Base-by-base conservation (phyloP, 2,113 vertebrate species). In the Atractosteus spatula region DNA sequence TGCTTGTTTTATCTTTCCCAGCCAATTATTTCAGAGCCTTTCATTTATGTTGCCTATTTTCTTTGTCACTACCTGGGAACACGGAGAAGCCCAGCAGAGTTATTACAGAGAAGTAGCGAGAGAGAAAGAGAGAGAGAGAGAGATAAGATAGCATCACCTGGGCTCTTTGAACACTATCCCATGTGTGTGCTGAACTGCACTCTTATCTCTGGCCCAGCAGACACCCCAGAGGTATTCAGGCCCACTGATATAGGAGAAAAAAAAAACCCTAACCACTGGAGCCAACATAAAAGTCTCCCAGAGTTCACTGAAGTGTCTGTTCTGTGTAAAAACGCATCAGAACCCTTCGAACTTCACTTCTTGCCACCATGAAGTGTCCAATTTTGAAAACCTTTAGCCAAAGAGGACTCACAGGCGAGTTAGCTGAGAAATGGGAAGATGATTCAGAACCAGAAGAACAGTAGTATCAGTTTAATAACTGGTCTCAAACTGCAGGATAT, bases 101-200 rank as follows among this genome's bases (percentile, higher is more conserved):
- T 51, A 51, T 51, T 51, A 1, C 47, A 74, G 82, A 77, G 72
- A 72, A 75, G 81, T 56, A 16, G 76, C 54, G 69, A 72, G 61
- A 51, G 59, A 68, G 63, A 63, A 54, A 67, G 61, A 62, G 70
- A 61, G 45, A 68, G 69, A 57, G 72, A 55, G 56, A 55, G n/a
- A 88, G 89, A 92, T 90, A 56, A 56, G 68, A 69, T 74, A 90
- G 89, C 84, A 92, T 92, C 90, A 83, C 80, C 85, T 84, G 85
- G 89, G 86, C 85, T 85, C 88, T 89, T 86, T 90, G 89, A 91
- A 91, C 89, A 91, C 81, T 89, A 87, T 89, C 87, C 90, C 85
- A 86, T 81, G n/a, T 87, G 89, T 91, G 89, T 92, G 89, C 87
- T 89, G 90, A 88, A 90, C 88, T 88, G 63, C 79, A 77, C 79